Evolutionary conservation across 2,113 vertebrate species (phyloP), one percentile per base, ranked within the genome.

Genomic region (Daphoenositta chrysoptera): DNA sequence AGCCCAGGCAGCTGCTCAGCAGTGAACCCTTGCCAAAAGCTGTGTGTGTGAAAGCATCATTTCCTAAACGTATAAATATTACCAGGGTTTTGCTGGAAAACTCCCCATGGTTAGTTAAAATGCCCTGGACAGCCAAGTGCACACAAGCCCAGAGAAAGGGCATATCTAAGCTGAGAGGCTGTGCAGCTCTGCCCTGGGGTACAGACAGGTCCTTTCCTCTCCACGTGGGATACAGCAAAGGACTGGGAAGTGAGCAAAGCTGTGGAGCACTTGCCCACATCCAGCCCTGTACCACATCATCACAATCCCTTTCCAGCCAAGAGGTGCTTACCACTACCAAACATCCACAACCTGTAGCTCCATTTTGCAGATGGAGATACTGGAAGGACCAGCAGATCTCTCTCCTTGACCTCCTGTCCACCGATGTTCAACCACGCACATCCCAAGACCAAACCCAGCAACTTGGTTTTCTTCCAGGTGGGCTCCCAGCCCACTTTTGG

Each of bases 51-150:
- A 97, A 97, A 94, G 94, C 93, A 33, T 94, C 60, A 48, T 96
- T 96, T 96, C 96, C 94, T 96, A 96, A 93, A 96, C 1, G 13
- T 95, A 96, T 97, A 97, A 97, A 96, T 97, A 96, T 94, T 95
- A 95, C 76, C 79, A 89, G 86, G 80, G 83, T 86, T 95, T 93
- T 89, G 93, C 93, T 94, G 83, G 93, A 97, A 96, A 96, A 92
- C 71, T 95, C 93, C 79, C 64, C 44, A 44, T 13, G 69, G 87
- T 96, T 83, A 83, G 91, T 95, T 93, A 90, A 89, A 95, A 95
- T 40, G 71, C 63, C 78, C 78, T 70, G 77, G 50, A 81, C 45
- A 66, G 77, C 70, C 5, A 11, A 90, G 77, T 31, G 51, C 73
- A 68, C 48, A 21, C 39, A 53, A 89, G 40, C 42, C 35, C 60